A percentile compares a stretch with the other conserved stretches of the same genome.
Conservation (phyloP, 1,140 invertebrate species). For the Drosophila rufa region DNA sequence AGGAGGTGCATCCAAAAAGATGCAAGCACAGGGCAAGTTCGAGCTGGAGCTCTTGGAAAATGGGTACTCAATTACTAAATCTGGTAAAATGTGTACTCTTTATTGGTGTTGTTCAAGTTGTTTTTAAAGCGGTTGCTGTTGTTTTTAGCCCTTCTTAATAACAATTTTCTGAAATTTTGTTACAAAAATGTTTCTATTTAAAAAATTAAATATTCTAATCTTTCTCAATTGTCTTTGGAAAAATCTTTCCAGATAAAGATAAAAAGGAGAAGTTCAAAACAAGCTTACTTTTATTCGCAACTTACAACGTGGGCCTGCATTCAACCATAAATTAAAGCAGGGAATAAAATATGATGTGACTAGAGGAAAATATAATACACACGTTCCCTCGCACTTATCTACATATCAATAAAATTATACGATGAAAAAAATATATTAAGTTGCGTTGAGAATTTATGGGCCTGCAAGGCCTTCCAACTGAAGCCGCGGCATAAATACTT, state of each 20-base stretch:
- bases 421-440: slow-evolving; percentile 45
- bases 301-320: not conserved
- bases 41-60: not conserved
- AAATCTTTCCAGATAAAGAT: not conserved
- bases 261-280: not conserved
- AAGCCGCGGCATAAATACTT: slow-evolving; percentile 66
- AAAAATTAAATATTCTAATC: not conserved
- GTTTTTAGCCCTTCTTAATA: not conserved
- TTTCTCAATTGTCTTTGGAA: not conserved
- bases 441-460: slow-evolving; percentile 57
- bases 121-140: not conserved
- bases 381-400: slow-evolving; percentile 16
- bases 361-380: slow-evolving; percentile 4
- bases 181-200: no score
- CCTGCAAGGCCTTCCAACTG: slow-evolving; percentile 56
- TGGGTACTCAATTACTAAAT: no score
- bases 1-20: slow-evolving; percentile 12
- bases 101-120: no score
- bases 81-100: no score
- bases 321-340: slow-evolving; percentile 20
- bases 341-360: slow-evolving; percentile 57
- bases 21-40: not conserved
- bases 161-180: no score
- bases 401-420: slow-evolving; percentile 18
- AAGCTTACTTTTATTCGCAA: not conserved